Conservation (phyloP, 1,140 invertebrate species). For the Ptiloglossa arizonensis region DNA sequence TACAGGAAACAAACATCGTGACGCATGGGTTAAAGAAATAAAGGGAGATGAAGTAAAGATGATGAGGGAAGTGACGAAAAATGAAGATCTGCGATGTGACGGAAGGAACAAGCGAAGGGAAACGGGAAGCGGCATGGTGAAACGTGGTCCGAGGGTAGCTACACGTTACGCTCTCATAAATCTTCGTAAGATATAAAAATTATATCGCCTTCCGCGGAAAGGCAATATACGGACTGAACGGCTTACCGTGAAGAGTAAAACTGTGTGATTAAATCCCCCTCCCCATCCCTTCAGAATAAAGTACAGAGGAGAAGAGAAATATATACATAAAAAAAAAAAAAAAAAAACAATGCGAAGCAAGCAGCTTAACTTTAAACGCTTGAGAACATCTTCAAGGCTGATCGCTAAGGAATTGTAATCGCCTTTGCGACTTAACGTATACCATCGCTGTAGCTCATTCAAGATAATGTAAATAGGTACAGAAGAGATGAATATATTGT, state of each 20-base stretch:
- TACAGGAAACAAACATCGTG: conserved; percentile 25
- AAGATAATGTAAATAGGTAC: conserved; percentile 50
- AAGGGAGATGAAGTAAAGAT: neutral
- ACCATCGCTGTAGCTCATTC: conserved; percentile 47
- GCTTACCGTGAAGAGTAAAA: conserved; percentile 50
- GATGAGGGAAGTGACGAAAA: neutral
- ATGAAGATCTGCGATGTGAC: conserved; percentile 1
- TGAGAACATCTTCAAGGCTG: conserved; percentile 50
- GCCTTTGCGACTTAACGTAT: conserved; percentile 46
- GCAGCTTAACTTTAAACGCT: conserved; percentile 43
- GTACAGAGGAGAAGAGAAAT: conserved; percentile 8
- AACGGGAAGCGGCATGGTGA: conserved; percentile 69
- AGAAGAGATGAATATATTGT: conserved; percentile 31
- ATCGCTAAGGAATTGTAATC: conserved; percentile 61
- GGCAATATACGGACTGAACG: conserved; percentile 50
- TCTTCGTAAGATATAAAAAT: conserved; percentile 41
- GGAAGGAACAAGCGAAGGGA: conserved; percentile 37
- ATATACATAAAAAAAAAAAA: conserved; percentile 9
- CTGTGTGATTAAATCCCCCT: conserved; percentile 49
- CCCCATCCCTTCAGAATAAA: conserved; percentile 25
- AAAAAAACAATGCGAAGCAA: conserved; percentile 19
- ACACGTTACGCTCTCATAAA: conserved; percentile 69
- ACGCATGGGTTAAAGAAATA: neutral
- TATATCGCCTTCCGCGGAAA: conserved; percentile 27
- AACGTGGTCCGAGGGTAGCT: conserved; percentile 77